phyloP scores from a whole-genome alignment of 2,797 vertebrate species.

The Cyclura pinguis region DNA sequence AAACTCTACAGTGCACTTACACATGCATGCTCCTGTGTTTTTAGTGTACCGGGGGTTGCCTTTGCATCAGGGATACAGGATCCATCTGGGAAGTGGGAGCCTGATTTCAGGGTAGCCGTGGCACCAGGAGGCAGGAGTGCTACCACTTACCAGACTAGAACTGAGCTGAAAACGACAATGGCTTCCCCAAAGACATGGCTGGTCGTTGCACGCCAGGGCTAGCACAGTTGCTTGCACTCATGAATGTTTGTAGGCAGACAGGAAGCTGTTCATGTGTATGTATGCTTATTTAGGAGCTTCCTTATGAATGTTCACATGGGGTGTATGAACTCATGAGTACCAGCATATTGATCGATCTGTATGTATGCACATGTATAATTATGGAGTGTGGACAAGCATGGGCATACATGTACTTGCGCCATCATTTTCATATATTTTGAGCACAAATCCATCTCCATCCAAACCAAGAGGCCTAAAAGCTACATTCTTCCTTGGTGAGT shows the following conservation, averaged over 20 bases:
- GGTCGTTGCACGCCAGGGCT: neutral
- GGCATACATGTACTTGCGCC: neutral
- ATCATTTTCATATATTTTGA: neutral
- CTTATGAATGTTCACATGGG: slow-evolving; percentile 6
- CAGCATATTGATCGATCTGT: neutral
- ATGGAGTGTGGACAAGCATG: slow-evolving; percentile 11
- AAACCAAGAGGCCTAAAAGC: slow-evolving; percentile 8
- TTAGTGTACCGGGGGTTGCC: neutral
- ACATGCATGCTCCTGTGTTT: slow-evolving; percentile 25
- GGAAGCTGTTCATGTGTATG: neutral
- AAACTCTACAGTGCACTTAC: neutral
- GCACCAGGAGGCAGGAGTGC: neutral
- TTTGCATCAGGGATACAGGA: neutral
- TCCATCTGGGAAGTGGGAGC: neutral
- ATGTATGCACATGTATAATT: neutral
- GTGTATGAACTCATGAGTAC: slow-evolving; percentile 9
- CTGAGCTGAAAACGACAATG: neutral
- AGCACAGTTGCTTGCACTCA: neutral
- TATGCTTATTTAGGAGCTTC: neutral
- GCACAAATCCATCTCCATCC: neutral
- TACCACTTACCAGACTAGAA: neutral
- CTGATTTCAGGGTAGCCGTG: neutral
- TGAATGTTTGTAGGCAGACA: neutral
- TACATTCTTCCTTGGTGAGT: neutral
- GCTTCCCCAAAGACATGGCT: slow-evolving; percentile 16